Conservation (phyloP, 2,888 invertebrate species). For the Pilophorus perplexus region DNA sequence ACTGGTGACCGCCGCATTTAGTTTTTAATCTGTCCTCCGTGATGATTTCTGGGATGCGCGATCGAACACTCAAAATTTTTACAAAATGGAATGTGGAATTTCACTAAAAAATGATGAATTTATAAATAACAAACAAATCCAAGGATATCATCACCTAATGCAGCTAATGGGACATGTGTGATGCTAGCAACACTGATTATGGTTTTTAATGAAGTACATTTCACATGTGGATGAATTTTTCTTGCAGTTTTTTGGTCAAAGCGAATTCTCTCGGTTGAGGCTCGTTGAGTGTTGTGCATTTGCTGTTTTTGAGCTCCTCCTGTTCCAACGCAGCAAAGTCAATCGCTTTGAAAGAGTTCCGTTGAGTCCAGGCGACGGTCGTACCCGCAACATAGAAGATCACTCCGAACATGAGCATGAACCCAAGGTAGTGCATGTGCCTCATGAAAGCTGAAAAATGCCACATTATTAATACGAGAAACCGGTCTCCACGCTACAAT, state of each 20-base stretch:
- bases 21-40: constrained; percentile 17
- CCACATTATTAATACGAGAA: no score
- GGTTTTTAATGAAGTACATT: no score
- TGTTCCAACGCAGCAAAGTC: constrained; percentile 24
- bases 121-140: constrained; percentile 12
- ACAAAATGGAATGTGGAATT: constrained; percentile 3
- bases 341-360: constrained; percentile 53
- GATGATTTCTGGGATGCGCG: background rate
- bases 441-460: constrained; percentile 56
- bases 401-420: constrained; percentile 58
- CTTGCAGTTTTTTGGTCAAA: background rate
- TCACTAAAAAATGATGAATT: constrained; percentile 5
- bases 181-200: no score
- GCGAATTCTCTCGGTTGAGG: background rate
- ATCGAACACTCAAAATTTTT: constrained; percentile 12
- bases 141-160: constrained; percentile 14
- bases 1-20: constrained; percentile 12
- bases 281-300: background rate
- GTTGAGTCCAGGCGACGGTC: constrained; percentile 57
- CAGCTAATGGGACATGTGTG: no score
- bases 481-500: no score
- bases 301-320: constrained; percentile 2
- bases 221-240: background rate
- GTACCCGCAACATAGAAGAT: constrained; percentile 61
- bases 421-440: constrained; percentile 58